Percentiles rank a stretch among this genome's conserved stretches.
Evolutionary conservation across 2,888 invertebrate species (phyloP).

Genomic region (Venusia cambrica): DNA sequence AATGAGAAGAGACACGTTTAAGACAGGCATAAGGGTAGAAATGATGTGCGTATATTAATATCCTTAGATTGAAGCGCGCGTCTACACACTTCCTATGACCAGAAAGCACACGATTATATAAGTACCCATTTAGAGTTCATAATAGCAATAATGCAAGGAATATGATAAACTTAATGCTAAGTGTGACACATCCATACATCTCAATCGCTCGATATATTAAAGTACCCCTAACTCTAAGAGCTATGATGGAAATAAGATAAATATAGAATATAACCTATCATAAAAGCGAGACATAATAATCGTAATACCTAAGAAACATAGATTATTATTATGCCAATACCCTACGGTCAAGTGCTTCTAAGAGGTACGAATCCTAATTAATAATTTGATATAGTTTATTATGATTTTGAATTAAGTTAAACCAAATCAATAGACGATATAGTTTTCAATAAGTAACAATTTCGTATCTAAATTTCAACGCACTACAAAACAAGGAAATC

Average conservation of each 20-base stretch:
- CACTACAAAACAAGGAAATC: constrained; percentile 59
- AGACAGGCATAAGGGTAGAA: constrained; percentile 42
- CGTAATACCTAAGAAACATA: constrained; percentile 52
- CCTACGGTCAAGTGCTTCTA: constrained; percentile 58
- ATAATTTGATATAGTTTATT: constrained; percentile 52
- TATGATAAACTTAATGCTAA: constrained; percentile 64
- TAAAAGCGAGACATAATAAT: constrained; percentile 59
- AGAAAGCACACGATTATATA: constrained; percentile 73
- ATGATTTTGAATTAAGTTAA: constrained; percentile 39
- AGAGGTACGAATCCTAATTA: constrained; percentile 47
- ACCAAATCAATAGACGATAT: constrained; percentile 51
- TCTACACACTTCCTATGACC: constrained; percentile 68
- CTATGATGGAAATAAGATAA: constrained; percentile 62
- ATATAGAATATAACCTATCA: constrained; percentile 48
- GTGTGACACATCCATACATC: constrained; percentile 68
- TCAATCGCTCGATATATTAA: constrained; percentile 64
- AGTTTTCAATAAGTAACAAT: constrained; percentile 69
- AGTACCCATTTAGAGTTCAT: constrained; percentile 43
- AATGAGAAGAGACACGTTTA: no score
- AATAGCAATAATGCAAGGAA: constrained; percentile 54
- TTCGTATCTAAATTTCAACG: constrained; percentile 61
- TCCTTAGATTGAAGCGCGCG: constrained; percentile 55
- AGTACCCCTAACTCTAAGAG: constrained; percentile 63
- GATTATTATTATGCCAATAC: constrained; percentile 60
- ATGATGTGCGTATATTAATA: constrained; percentile 50